Base-by-base conservation (phyloP, 2,797 vertebrate species). In the Bryconaethiops microstoma region DNA sequence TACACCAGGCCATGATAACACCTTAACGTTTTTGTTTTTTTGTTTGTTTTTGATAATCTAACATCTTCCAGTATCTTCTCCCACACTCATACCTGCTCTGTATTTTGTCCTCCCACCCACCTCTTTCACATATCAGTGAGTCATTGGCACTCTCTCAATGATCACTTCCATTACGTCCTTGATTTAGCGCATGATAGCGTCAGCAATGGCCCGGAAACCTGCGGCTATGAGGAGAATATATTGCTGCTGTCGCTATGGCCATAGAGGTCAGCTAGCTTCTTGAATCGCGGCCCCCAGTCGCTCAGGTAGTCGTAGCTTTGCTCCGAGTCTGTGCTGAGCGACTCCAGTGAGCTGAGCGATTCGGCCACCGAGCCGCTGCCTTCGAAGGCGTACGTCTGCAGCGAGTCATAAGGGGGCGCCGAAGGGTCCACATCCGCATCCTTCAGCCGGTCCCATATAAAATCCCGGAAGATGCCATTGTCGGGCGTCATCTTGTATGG, bases 231-330 rank as follows among this genome's bases (percentile, higher is more conserved):
- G 63, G 95, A 96, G 87, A 94, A 94, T 52, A 94, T 77, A 82
- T 90, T 92, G 50, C 94, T 94, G 82, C 65, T 83, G 80, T 94
- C 94, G 0, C 91, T 69, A 0, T 84, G 93, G 23, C 97, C 97
- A 2, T 99, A 99, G 90, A 99, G 94, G 88, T 99, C 97, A 0
- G 97, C 97, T 48, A 99, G 95, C 88, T 97, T 96, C 91, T 97
- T 96, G 88, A 99, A 99, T 19, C 96, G 97, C 0, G 97, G 97
- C 0, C 97, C 97, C 97, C 97, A 99, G 93, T 95, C 97, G 92
- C 96, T 96, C 79, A 99, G 96, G 90, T 98, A 98, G 91, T 98
- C 97, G 0, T 98, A 98, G 91, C 96, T 97, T 93, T 99, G 97
- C 84, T 99, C 97, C 68, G 97, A 98, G 93, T 97, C 97, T 85